phyloP scores from a whole-genome alignment of 2,797 vertebrate genomes.

The Jordanella pulchra region DNA sequence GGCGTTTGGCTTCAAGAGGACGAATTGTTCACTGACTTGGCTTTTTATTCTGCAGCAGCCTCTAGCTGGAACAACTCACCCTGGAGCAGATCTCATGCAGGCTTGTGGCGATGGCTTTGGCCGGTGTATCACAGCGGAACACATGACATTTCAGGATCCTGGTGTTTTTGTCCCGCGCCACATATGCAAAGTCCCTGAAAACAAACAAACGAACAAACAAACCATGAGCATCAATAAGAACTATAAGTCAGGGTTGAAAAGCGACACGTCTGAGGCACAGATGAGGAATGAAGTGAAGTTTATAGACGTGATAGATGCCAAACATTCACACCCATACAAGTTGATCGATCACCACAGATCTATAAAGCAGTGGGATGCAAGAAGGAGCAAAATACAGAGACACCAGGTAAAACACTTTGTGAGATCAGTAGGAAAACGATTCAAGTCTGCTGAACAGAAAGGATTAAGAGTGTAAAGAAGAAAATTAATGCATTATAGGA shows the following conservation, averaged over 20 bases:
- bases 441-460: conserved; percentile 32
- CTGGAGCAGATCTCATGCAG: conserved; percentile 98
- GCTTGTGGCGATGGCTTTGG: conserved; percentile 98
- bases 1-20: background rate
- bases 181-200: conserved; percentile 95
- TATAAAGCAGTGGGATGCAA: conserved; percentile 55
- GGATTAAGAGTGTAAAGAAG: conserved; percentile 25
- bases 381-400: conserved; percentile 51
- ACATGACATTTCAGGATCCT: conserved; percentile 99
- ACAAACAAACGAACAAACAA: conserved; percentile 18
- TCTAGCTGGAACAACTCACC: conserved; percentile 76
- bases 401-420: conserved; percentile 44
- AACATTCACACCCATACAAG: background rate
- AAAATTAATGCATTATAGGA: background rate
- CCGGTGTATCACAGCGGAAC: conserved; percentile 98
- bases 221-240: background rate
- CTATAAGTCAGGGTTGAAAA: conserved; percentile 17
- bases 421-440: conserved; percentile 46
- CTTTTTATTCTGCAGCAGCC: background rate
- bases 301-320: conserved; percentile 37
- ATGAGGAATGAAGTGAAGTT: conserved; percentile 65
- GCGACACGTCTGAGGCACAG: conserved; percentile 26
- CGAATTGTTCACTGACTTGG: background rate
- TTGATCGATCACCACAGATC: conserved; percentile 58
- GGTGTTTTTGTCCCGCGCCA: conserved; percentile 96